A percentile compares a stretch with the other conserved stretches of the same genome.
Conservation (phyloP, 2,888 invertebrate genomes). For the Mesopsocus fuscifrons region DNA sequence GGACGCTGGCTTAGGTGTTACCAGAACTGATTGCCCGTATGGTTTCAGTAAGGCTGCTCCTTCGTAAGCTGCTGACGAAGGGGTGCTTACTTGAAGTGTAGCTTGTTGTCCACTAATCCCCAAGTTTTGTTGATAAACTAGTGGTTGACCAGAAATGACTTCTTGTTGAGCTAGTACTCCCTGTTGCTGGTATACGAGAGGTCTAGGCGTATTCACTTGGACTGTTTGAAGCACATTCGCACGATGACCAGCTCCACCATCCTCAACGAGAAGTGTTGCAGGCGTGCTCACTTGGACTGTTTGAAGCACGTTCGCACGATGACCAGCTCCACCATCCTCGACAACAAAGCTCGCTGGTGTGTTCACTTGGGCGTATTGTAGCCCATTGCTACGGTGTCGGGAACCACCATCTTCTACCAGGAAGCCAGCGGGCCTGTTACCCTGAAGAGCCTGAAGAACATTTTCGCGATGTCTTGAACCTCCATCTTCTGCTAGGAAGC, state of each 20-base stretch:
- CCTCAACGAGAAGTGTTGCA: not conserved
- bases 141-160: not conserved
- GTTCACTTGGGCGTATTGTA: not conserved
- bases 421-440: not conserved
- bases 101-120: not conserved
- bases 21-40: too few species aligned
- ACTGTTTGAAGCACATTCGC: slow-evolving; percentile 24
- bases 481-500: slow-evolving; percentile 6
- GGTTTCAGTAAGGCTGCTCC: too few species aligned
- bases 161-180: not conserved
- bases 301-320: slow-evolving; percentile 28
- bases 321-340: slow-evolving; percentile 21
- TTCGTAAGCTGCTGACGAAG: too few species aligned
- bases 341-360: not conserved
- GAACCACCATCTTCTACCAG: slow-evolving; percentile 11
- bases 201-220: not conserved
- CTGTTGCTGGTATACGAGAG: slow-evolving; percentile 1
- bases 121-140: not conserved
- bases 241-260: slow-evolving; percentile 25
- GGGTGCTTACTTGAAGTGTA: not conserved
- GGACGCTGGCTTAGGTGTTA: too few species aligned
- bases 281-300: not conserved
- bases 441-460: slow-evolving; percentile 19
- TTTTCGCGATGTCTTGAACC: slow-evolving; percentile 30
- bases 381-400: slow-evolving; percentile 31